phyloP scores from a whole-genome alignment of 2,797 vertebrate genomes.

The Macropodus opercularis region DNA sequence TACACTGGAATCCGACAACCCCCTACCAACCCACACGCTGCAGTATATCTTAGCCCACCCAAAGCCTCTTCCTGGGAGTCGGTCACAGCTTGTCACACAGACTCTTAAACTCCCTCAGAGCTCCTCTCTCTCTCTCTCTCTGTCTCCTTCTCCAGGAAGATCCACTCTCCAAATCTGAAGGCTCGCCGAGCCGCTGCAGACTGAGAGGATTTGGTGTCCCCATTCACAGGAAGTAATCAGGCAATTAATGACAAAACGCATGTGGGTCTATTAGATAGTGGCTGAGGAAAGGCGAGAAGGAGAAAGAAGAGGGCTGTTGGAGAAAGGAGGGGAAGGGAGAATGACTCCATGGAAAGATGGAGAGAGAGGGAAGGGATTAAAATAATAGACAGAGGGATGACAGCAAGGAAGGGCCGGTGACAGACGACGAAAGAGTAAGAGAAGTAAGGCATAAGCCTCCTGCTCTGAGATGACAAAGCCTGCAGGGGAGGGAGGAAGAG shows the following conservation, averaged over 20 bases:
- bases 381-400: conserved; percentile 62
- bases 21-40: conserved; percentile 7
- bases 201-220: conserved; percentile 81
- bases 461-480: conserved; percentile 51
- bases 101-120: conserved; percentile 65
- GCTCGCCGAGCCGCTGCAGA: conserved; percentile 61
- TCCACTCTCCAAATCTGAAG: conserved; percentile 75
- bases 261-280: conserved; percentile 79
- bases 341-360: conserved; percentile 37
- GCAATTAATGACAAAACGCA: conserved; percentile 84
- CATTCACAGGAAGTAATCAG: conserved; percentile 81
- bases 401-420: conserved; percentile 52
- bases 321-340: conserved; percentile 38
- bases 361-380: conserved; percentile 52
- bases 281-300: conserved; percentile 39
- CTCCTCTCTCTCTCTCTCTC: conserved; percentile 14
- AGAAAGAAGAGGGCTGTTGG: conserved; percentile 32
- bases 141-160: conserved; percentile 54
- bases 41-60: conserved; percentile 57
- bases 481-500: conserved; percentile 25
- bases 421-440: conserved; percentile 54
- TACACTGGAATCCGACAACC: neutral
- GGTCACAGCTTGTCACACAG: conserved; percentile 70
- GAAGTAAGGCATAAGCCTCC: conserved; percentile 64
- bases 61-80: conserved; percentile 66